phyloP scores from a whole-genome alignment of 2,113 vertebrate genomes.

The Oncorhynchus clarkii region DNA sequence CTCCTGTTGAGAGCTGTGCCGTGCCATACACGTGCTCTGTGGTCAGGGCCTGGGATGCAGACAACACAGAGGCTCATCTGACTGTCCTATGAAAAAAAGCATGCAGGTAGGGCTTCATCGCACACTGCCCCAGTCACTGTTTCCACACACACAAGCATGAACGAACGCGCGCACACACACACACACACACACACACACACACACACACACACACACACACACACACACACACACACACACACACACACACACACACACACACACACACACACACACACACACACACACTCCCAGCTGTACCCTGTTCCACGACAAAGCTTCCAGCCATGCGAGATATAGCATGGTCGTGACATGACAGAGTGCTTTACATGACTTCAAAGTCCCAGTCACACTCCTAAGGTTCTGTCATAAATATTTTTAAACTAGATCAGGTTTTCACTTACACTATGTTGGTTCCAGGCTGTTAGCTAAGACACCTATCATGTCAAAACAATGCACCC shows the following conservation, averaged over 20 bases:
- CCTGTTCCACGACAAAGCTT: background rate
- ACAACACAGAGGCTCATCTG: conserved; percentile 65
- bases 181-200: too few relatives aligned
- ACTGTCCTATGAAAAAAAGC: conserved; percentile 64
- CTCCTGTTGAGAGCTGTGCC: conserved; percentile 48
- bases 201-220: too few relatives aligned
- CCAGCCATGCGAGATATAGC: background rate
- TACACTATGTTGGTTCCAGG: too few relatives aligned
- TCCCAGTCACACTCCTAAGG: background rate
- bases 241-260: too few relatives aligned
- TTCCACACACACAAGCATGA: background rate
- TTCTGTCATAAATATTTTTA: background rate
- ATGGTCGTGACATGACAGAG: background rate
- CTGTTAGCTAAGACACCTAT: background rate
- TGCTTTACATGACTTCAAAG: background rate
- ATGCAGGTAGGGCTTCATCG: conserved; percentile 41
- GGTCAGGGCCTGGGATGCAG: conserved; percentile 45
- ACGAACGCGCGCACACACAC: too few relatives aligned
- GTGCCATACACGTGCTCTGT: conserved; percentile 51
- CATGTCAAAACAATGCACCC: background rate
- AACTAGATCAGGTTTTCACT: background rate
- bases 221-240: background rate
- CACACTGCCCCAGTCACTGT: background rate
- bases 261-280: too few relatives aligned
- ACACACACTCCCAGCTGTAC: background rate